Base-by-base conservation (phyloP, 2,113 vertebrate species). In the Gasterosteus nipponicus region DNA sequence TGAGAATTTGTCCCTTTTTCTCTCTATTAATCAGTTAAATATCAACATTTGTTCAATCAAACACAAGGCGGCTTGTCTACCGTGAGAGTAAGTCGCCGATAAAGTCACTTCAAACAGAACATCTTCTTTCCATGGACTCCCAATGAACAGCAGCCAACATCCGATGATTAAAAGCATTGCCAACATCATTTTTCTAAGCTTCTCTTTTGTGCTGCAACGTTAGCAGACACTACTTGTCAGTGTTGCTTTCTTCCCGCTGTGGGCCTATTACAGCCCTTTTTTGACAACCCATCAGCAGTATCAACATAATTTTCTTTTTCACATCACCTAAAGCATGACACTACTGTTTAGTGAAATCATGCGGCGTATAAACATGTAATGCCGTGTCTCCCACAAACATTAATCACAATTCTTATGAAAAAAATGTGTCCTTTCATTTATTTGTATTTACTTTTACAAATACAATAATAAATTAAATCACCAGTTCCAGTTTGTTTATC, bases 291-390 rank as follows among this genome's bases (percentile, higher is more conserved):
- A 63, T 59, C 29, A 0, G 14, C 51, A 26, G 58, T 33, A 31
- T 82, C 75, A 67, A 65, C 72, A 69, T 75, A 70, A 83, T 86
- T 89, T 60, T 53, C 75, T 71, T 68, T 62, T 67, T 72, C 74
- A 83, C 39, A 59, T 77, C 83, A 44, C 51, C 77, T 46, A 66
- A 31, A 38, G 41, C 64, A 44, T n/a, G 53, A 39, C 62, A 61
- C 31, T 39, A 1, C 63, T 16, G 74, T 26, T 26, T 26, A 26
- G 61, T 72, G 75, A 62, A 31, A 69, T 1, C 71, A 65, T 33
- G 35, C 35, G 19, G 51, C 4, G n/a, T 39, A 2, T 42, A 16
- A 56, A 59, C 46, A 58, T 70, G 56, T 57, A 67, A 73, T 66
- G 57, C 16, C 16, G 42, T 54, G 22, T 86, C 33, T 58, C 22